Evolutionary conservation across 2,113 vertebrate genomes (phyloP).

Genomic region (Melanotaenia duboulayi): DNA sequence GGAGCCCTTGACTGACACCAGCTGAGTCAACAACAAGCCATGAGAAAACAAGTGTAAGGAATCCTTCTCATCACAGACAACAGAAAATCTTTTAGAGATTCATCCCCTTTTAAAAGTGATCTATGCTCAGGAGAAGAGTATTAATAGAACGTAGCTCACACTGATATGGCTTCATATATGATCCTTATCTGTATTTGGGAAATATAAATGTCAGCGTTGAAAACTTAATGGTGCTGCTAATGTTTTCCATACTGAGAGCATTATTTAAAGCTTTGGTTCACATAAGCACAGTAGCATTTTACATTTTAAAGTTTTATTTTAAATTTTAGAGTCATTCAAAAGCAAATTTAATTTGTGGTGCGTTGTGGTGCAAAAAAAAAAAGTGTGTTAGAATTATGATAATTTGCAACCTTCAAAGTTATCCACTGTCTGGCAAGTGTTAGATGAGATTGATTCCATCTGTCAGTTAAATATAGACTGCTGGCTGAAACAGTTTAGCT

Average conservation of each 20-base stretch:
- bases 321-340: neutral
- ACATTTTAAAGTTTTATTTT: neutral
- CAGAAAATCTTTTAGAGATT: conserved; percentile 32
- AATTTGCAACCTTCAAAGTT: conserved; percentile 4
- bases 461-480: conserved; percentile 7
- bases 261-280: conserved; percentile 1
- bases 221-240: neutral
- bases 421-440: conserved; percentile 1
- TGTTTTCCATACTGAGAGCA: neutral
- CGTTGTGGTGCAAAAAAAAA: neutral
- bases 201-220: conserved; percentile 33
- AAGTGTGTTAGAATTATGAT: neutral
- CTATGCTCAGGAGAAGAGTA: conserved; percentile 3
- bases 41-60: conserved; percentile 61
- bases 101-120: conserved; percentile 27
- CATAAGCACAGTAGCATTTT: conserved; percentile 6
- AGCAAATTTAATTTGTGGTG: neutral
- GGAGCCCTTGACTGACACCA: conserved; percentile 72
- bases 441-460: conserved; percentile 14
- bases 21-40: conserved; percentile 81
- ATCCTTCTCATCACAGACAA: conserved; percentile 50
- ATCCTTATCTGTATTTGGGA: conserved; percentile 36
- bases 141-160: conserved; percentile 24
- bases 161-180: conserved; percentile 15
- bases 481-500: neutral